A percentile compares a stretch with the other conserved stretches of the same genome.
Evolutionary conservation across 2,113 vertebrate genomes (phyloP).

Genomic region (Oceanites oceanicus): DNA sequence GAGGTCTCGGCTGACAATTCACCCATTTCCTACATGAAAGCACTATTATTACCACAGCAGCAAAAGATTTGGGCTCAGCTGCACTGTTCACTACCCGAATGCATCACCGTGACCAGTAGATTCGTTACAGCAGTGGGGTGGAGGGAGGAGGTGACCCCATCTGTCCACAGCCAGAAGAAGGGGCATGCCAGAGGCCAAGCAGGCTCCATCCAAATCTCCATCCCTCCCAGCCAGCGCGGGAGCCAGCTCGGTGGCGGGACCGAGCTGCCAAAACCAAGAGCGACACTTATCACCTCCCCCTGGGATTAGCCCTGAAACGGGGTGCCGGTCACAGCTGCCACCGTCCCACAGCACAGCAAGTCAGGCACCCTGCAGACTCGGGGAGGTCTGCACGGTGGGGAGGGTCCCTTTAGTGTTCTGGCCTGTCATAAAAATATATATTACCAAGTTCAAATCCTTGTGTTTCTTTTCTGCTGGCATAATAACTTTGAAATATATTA

Average conservation of each 20-base stretch:
- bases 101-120: rapidly evolving
- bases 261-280: background rate
- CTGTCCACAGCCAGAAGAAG: background rate
- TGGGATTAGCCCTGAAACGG: background rate
- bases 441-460: conserved; percentile 56
- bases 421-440: conserved; percentile 44
- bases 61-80: background rate
- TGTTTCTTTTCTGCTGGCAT: conserved; percentile 68
- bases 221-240: background rate
- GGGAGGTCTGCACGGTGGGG: background rate
- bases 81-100: rapidly evolving
- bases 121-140: background rate
- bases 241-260: background rate
- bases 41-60: background rate
- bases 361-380: background rate
- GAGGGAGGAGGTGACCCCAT: background rate
- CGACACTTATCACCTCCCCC: background rate
- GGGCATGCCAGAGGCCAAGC: background rate
- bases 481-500: conserved; percentile 71
- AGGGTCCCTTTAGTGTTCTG: conserved; percentile 27
- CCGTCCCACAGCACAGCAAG: rapidly evolving
- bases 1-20: background rate
- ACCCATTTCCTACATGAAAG: background rate
- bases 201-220: background rate
- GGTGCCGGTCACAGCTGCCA: rapidly evolving